Percentiles rank a stretch among this genome's conserved stretches.
These are phyloP conservation scores for Eupeodes corollae DNA, from an alignment of 1,140 invertebrate species.

Conservation along the genomic window DNA sequence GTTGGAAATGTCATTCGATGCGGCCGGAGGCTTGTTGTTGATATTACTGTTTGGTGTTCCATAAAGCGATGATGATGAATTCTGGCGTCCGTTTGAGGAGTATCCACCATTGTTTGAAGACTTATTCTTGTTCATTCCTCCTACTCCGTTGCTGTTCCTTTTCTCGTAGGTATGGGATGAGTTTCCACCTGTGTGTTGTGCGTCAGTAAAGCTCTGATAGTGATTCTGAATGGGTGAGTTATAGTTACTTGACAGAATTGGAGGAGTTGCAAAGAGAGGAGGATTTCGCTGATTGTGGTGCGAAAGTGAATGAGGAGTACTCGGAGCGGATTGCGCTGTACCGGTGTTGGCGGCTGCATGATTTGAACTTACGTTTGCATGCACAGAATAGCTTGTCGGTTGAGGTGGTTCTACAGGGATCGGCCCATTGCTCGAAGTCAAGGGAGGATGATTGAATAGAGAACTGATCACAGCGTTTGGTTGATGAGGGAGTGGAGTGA, in stretches of 20 bases:
- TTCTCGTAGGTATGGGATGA: slow-evolving; percentile 20
- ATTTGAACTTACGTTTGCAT: background rate
- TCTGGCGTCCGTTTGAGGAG: background rate
- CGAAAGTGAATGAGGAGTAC: slow-evolving; percentile 20
- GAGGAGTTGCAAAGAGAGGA: slow-evolving; percentile 31
- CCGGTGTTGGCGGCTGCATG: background rate
- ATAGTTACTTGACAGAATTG: slow-evolving; percentile 5
- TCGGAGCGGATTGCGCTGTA: slow-evolving; percentile 30
- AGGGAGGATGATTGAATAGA: slow-evolving; percentile 16
- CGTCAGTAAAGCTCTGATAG: background rate
- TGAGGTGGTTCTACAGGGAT: background rate
- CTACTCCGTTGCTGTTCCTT: slow-evolving; percentile 19
- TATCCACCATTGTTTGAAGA: background rate
- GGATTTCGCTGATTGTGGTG: slow-evolving; percentile 18
- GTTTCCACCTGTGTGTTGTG: background rate
- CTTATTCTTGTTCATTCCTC: background rate
- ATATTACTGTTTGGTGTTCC: background rate
- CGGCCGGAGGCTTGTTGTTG: background rate
- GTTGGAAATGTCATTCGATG: background rate
- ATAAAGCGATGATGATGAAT: background rate
- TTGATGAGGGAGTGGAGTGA: slow-evolving; percentile 9
- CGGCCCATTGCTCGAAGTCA: background rate
- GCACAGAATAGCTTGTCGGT: slow-evolving; percentile 3
- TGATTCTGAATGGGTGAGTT: background rate
- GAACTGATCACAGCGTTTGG: slow-evolving; percentile 28